A percentile compares a stretch with the other conserved stretches of the same genome.
Evolutionary conservation across 2,113 vertebrate genomes (phyloP).

Genomic region (Pycnonotus jocosus): DNA sequence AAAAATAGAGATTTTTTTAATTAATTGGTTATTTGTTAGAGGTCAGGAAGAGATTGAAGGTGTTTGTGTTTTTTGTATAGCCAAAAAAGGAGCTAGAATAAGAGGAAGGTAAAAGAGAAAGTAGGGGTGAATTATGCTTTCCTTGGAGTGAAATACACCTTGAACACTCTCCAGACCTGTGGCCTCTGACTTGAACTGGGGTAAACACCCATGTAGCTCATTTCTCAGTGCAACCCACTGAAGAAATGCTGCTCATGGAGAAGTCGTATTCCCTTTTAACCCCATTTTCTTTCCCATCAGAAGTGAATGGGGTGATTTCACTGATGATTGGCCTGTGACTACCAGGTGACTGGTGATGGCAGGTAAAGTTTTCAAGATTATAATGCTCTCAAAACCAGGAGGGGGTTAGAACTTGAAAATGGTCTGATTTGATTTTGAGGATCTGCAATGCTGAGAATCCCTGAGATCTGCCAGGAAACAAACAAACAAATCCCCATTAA

Average conservation of each 20-base stretch:
- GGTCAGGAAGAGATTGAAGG: neutral
- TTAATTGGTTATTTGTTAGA: neutral
- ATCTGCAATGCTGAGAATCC: neutral
- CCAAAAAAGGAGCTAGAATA: neutral
- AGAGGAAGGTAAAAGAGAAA: neutral
- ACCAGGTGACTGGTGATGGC: neutral
- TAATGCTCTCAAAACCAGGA: neutral
- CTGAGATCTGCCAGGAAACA: neutral
- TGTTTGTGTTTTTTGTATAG: neutral
- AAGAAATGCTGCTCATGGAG: neutral
- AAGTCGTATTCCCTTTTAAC: neutral
- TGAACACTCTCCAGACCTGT: neutral
- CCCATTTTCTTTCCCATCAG: neutral
- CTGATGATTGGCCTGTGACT: neutral
- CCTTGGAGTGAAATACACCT: neutral
- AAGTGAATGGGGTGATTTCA: neutral
- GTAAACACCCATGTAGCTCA: fast-evolving
- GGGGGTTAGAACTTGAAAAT: fast-evolving
- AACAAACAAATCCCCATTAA: neutral
- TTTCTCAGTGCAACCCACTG: neutral
- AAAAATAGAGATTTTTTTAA: neutral
- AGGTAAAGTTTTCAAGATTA: neutral
- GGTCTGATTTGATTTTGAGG: neutral
- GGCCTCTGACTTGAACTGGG: neutral
- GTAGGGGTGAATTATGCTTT: neutral